phyloP scores from a whole-genome alignment of 2,888 invertebrate species.

The Clunio marinus region DNA sequence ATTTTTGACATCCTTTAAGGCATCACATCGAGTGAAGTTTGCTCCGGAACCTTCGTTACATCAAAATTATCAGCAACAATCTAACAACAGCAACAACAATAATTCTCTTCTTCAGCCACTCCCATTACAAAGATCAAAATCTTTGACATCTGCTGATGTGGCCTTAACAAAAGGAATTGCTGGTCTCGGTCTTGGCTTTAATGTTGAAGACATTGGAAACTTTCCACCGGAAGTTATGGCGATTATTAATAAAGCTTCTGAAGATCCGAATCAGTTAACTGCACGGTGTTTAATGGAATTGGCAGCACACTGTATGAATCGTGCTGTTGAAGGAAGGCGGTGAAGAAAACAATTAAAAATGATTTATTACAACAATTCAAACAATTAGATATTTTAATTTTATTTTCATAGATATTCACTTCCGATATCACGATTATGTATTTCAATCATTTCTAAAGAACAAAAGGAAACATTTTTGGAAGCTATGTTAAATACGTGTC shows the following conservation, averaged over 20 bases:
- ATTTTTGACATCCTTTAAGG: conserved; percentile 41
- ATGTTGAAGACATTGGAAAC: conserved; percentile 69
- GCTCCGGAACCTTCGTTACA: conserved; percentile 46
- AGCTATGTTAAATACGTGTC: conserved; percentile 81
- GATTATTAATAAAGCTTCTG: conserved; percentile 68
- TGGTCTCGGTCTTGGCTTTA: conserved; percentile 63
- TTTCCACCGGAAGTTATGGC: conserved; percentile 71
- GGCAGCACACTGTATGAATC: conserved; percentile 73
- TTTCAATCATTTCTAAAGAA: conserved; percentile 83
- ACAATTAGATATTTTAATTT: conserved; percentile 16
- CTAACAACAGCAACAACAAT: background rate
- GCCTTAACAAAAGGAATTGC: conserved; percentile 64
- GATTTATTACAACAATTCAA: background rate
- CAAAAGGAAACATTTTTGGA: conserved; percentile 83
- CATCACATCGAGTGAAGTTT: conserved; percentile 48
- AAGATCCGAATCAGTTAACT: conserved; percentile 76
- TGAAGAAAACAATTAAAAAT: background rate
- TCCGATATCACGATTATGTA: conserved; percentile 79
- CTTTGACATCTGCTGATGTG: conserved; percentile 69
- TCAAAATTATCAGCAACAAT: background rate
- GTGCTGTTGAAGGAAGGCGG: conserved; percentile 67
- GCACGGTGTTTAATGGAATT: conserved; percentile 77
- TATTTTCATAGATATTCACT: conserved; percentile 60
- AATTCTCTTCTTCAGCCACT: conserved; percentile 29
- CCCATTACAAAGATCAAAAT: conserved; percentile 72